Evolutionary conservation across 2,797 vertebrate species (phyloP), one percentile per base, ranked within the genome.

Genomic region (Pseudomugil gertrudae): DNA sequence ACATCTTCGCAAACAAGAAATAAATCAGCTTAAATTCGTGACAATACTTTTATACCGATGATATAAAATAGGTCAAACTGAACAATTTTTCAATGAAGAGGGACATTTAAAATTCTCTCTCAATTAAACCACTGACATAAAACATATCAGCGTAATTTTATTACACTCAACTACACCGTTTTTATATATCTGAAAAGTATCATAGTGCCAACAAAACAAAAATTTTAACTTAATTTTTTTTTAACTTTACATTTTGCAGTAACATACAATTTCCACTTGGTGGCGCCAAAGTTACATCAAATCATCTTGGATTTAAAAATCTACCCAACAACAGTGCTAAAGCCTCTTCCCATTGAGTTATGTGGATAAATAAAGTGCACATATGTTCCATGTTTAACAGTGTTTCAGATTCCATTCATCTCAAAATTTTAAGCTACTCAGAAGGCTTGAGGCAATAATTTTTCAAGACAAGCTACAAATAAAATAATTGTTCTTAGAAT

Each of bases 301-400:
- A 63, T 32, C 23, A 3, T 45, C 9, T 29, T 40, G 40, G 14
- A 59, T 50, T 30, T 14, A n/a, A 45, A 69, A 84, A 61, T 88
- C 81, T 88, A 81, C 87, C 86, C 79, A 84, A 87, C 83, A 87
- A 87, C 87, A 89, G 72, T 0, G 32, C 36, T 0, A 32, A 19
- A 29, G 30, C 6, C 6, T 55, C n/a, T 55, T 50, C 19, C 45
- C 29, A 11, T 40, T 15, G 30, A 63, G n/a, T 14, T 47, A 19
- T 4, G 66, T 73, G 51, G 11, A 30, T 1, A 47, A 24, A 6
- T 36, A 29, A 4, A 51, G 15, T 50, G 70, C 48, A 10, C 9
- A 54, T 55, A 56, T 55, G 35, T 65, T 61, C 56, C 17, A 56
- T 4, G 4, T 45, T 21, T 2, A 27, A 66, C 33, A 54, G 4